Evolutionary conservation across 92 coral and sea anemone species (phyloP), one percentile per base, ranked within the genome.

Genomic region (Porites divaricata): DNA sequence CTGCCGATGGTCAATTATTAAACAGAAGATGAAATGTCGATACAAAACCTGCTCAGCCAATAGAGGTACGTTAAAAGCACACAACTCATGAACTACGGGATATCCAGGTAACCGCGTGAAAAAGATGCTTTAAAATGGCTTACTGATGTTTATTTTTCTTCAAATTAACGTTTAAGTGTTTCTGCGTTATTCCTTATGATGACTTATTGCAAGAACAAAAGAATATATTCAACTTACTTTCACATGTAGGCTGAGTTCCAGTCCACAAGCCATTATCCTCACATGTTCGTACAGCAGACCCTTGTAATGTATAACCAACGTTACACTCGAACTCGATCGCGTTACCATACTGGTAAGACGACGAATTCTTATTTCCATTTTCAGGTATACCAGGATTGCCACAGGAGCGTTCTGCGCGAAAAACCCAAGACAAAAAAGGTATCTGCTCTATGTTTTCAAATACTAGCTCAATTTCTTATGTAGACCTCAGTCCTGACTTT

Each of bases 371-470:
- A 52, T 63, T 51, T 22, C 98, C 95, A 71, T 94, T 78, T 16
- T 81, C 83, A 10, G 98, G 98, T 1, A 68, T 51, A 72, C 94
- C 98, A 16, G 94, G 92, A 35, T 92, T 92, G 23, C 98, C 98
- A 74, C 98, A 94, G 3, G 98, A 94, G 9, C 90, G 89, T 81
- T 89, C 98, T 94, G 20, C 19, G 52, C 35, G 23, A 62, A 49
- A 35, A 49, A 63, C 1, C 45, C 1, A 24, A n/a, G 19, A 49
- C 25, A 57, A 21, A 35, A 22, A 16, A 8, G 28, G 64, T 63
- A 6, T 57, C 20, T 14, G 73, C 5, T 35, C 45, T 35, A 35
- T 13, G 2, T 19, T 16, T 9, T 51, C 49, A 26, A 22, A 20
- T 8, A 21, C 50, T 12, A 12, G 62, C 62, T 57, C 62, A 57